A percentile compares a stretch with the other conserved stretches of the same genome.
These are phyloP conservation scores for Stegophylla sp. DNA, from an alignment of 2,888 invertebrate genomes.

Conservation along the genomic window DNA sequence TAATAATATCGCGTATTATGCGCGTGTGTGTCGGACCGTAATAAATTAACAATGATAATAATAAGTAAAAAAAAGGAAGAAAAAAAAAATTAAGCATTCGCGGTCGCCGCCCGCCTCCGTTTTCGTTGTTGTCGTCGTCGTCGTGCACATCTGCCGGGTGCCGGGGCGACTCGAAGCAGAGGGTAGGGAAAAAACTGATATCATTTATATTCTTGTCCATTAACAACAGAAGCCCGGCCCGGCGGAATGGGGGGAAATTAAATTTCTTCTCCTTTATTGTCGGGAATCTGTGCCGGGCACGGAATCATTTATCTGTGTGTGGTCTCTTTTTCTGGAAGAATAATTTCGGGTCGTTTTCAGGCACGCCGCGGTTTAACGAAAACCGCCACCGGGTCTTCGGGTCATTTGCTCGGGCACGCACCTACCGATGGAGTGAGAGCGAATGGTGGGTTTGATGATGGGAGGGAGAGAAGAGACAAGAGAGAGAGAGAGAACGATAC, in stretches of 20 bases:
- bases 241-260: slow-evolving; percentile 20
- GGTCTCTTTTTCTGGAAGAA: slow-evolving; percentile 58
- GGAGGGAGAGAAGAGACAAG: background rate
- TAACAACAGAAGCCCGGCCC: slow-evolving; percentile 52
- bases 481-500: background rate
- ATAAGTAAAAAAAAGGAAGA: too few species aligned
- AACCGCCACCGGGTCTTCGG: slow-evolving; percentile 42
- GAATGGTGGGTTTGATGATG: background rate
- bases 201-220: slow-evolving; percentile 56
- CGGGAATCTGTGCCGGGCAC: slow-evolving; percentile 52
- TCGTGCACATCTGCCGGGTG: background rate
- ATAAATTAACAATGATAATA: too few species aligned
- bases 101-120: background rate
- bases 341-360: slow-evolving; percentile 49
- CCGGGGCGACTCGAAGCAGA: background rate
- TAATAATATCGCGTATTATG: too few species aligned
- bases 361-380: slow-evolving; percentile 43
- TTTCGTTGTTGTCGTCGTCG: too few species aligned
- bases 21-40: background rate
- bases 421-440: background rate
- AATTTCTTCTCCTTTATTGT: slow-evolving; percentile 40
- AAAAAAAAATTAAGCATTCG: slow-evolving; percentile 21
- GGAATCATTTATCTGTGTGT: slow-evolving; percentile 48
- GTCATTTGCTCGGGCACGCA: slow-evolving; percentile 50
- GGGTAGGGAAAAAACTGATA: slow-evolving; percentile 26